phyloP scores from a whole-genome alignment of 2,888 invertebrate species.

The Meteorus cinctellus region DNA sequence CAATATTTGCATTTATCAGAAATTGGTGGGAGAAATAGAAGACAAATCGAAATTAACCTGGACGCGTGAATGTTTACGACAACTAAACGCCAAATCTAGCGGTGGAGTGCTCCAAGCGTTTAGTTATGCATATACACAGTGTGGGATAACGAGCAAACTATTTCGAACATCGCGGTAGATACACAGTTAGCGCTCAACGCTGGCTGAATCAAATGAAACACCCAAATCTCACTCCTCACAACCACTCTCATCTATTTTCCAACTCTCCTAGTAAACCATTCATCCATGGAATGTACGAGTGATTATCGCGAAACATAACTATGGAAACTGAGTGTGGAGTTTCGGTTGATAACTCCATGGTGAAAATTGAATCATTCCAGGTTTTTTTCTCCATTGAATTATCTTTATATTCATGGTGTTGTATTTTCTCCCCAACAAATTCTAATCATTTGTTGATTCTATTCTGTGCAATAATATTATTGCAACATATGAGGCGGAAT shows the following conservation, averaged over 20 bases:
- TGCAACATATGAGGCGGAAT: too few relatives aligned
- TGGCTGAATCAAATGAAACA: conserved; percentile 46
- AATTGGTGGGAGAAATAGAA: background rate
- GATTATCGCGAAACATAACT: background rate
- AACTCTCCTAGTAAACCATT: background rate
- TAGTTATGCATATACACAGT: background rate
- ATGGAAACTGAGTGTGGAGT: background rate
- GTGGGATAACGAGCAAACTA: conserved; percentile 38
- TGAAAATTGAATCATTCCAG: background rate
- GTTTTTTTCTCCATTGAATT: too few relatives aligned
- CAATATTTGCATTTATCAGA: background rate
- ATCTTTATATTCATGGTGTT: too few relatives aligned
- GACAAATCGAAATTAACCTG: background rate
- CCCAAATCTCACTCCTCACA: background rate
- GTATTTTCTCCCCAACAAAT: too few relatives aligned
- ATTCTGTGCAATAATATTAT: too few relatives aligned
- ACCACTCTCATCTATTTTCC: background rate
- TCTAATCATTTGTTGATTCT: too few relatives aligned
- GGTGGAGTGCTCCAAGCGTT: background rate
- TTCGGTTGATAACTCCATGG: background rate
- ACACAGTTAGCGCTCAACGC: conserved; percentile 8
- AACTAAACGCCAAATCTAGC: background rate
- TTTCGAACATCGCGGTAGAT: conserved; percentile 38
- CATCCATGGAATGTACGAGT: background rate
- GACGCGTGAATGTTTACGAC: background rate